A percentile compares a stretch with the other conserved stretches of the same genome.
phyloP scores from a whole-genome alignment of 2,888 invertebrate species.

The Malthinus flaveolus region DNA sequence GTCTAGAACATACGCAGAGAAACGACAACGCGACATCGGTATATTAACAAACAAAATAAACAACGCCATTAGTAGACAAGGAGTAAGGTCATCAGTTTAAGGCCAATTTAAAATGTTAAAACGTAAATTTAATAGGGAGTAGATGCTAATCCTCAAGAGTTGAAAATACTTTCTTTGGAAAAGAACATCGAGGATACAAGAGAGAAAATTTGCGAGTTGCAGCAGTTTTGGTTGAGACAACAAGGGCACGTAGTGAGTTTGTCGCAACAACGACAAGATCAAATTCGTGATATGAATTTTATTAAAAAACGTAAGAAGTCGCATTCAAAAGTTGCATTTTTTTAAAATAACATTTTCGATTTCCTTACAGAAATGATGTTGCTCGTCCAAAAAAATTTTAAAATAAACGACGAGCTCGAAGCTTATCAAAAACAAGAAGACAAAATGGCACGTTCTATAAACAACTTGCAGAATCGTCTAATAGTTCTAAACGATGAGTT shows the following conservation, averaged over 20 bases:
- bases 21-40: conserved; percentile 58
- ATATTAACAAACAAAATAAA: conserved; percentile 59
- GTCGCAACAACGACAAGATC: conserved; percentile 68
- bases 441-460: conserved; percentile 63
- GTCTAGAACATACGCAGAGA: conserved; percentile 53
- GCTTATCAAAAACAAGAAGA: conserved; percentile 60
- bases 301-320: conserved; percentile 67
- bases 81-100: conserved; percentile 48
- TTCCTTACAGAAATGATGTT: conserved; percentile 57
- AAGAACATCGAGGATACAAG: conserved; percentile 65
- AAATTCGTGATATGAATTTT: conserved; percentile 70
- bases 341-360: neutral
- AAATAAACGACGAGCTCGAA: conserved; percentile 68
- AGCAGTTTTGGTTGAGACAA: conserved; percentile 76
- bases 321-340: neutral
- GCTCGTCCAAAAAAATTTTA: conserved; percentile 74
- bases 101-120: neutral
- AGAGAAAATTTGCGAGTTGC: conserved; percentile 65
- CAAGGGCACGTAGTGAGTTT: conserved; percentile 73
- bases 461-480: conserved; percentile 64
- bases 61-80: conserved; percentile 55
- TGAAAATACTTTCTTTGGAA: conserved; percentile 68
- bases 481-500: conserved; percentile 62
- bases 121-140: conserved; percentile 42
- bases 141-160: conserved; percentile 60